Base-by-base conservation (phyloP, 2,888 invertebrate genomes). In the Coelinius sp. region DNA sequence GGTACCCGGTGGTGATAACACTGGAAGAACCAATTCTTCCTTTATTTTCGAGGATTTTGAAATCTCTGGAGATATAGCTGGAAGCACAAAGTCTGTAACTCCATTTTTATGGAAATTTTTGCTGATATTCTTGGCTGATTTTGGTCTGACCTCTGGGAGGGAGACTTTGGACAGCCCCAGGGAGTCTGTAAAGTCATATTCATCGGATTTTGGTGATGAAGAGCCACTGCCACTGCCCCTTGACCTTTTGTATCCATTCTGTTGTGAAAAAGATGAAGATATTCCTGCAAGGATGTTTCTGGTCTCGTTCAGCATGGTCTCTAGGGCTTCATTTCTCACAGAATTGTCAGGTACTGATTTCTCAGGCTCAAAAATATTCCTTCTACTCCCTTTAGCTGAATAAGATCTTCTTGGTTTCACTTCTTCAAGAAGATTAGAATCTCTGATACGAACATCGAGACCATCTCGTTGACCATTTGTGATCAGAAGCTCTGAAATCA, bases 51-150 rank as follows among this genome's bases (percentile, higher is more conserved):
- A 46, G 3, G 79, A 77, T 70, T 79, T 85, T 0, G 74, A 71
- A 0, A 76, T 76, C 31, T 85, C 85, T 35, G 82, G 82, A 2
- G 84, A 82, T 4, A 86, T 87, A 0, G 83, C 80, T 8, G 87
- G 87, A 12, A 87, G 66, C 1, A 81, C 79, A 6, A 86, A 75
- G 67, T 76, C 77, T 1, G 80, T 77, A 4, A 75, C 73, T 22
- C 74, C 80, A 65, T 71, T 82, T 14, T 77, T 74, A 4, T 78
- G 77, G 3, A 71, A 71, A 62, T 78, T 82, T 22, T 77, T 79
- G 0, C 80, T 77, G 0, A 75, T 70, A 17, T 56, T 77, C 56
- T 74, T 78, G 1, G 74, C 77, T 0, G 83, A 83, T 1, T 75
- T 14, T 7, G 44, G 35, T 59, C 44, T 14, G 35, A 87, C 86